Evolutionary conservation across 1,140 invertebrate genomes (phyloP), one percentile per base, ranked within the genome.

Genomic region (Drosophila kepulauana): DNA sequence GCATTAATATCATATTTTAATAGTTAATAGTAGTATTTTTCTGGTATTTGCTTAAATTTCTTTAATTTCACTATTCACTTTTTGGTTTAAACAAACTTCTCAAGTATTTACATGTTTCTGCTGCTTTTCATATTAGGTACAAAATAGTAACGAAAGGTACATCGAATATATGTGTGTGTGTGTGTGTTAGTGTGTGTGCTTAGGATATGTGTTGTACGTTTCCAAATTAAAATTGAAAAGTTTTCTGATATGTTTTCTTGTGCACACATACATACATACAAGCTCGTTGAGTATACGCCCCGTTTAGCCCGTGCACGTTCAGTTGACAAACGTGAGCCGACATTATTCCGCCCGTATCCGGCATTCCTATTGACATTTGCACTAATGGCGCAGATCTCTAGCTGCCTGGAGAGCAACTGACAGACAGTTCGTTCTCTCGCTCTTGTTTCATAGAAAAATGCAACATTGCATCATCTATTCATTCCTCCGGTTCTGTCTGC

Each of bases 241-340:
- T 71, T 62, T 71, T 58, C 71, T 80, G 82, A 87, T 87, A 87
- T 87, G 84, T 79, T 70, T 25, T 58, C 51, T 65, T 56, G 63
- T 49, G 35, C 11, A 28, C 5, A 25, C 20, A 25, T 43, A 38
- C 62, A 56, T 38, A 56, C 49, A 33, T 35, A 20, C 15, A 51
- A 33, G 28, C 28, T 16, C 16, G 58, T 51, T 45, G 33, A 52
- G 35, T 54, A 64, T 64, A 54, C 38, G 25, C 38, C 33, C 33
- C 10, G 43, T 54, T 13, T 51, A 5, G 16, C 13, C 52, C 2
- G 20, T 33, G 41, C 52, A 49, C 33, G 45, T 16, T 46, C 30
- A 57, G 46, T 46, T 56, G 59, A 63, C 62, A 67, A 66, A 67
- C 28, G 59, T 67, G 45, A 68, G 58, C 30, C 49, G 68, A 72